Evolutionary conservation across 2,113 vertebrate genomes (phyloP), one percentile per base, ranked within the genome.

Genomic region (Cyanoderma ruficeps): DNA sequence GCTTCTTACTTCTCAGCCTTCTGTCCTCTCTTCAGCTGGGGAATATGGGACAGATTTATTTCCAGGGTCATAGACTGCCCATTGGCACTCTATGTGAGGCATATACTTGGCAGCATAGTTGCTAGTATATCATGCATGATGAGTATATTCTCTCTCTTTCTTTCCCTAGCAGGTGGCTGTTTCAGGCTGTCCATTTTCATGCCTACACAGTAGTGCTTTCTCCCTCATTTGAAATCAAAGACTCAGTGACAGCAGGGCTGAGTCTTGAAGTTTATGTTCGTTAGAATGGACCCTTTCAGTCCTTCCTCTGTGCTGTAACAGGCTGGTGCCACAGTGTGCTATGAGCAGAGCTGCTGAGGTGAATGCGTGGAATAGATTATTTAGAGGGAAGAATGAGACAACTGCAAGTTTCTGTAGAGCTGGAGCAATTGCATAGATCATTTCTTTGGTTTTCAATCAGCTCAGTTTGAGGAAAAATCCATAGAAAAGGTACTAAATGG

Each of bases 211-310:
- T 94, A 88, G 86, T 44, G 28, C 47, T 92, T 97, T 95, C 88
- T 95, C 52, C 64, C 41, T 74, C 53, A 49, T 81, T 83, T 81
- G 52, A 94, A 96, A 94, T 95, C 94, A 95, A 95, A 96, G 94
- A 35, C 14, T 75, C 76, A 81, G 49, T 92, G 60, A 86, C 64
- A 94, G 79, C 71, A 78, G 44, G 49, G 44, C 72, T 94, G 92
- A 83, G 41, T 86, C 90, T 86, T 94, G 83, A 94, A 91, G 91
- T 94, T 92, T 68, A 63, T 75, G 41, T 31, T 49, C 21, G 60
- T 81, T 89, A 96, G 74, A 97, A 95, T 88, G 75, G 80, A 84
- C 28, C 50, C 88, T 96, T 97, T 96, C 87, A 96, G 78, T 69
- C 65, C 57, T 93, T 76, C 71, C 47, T 79, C 42, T 74, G 75